Evolutionary conservation across 37 sponge, comb jelly and placozoan species (phyloP).

Genomic region (Agelas oroides): DNA sequence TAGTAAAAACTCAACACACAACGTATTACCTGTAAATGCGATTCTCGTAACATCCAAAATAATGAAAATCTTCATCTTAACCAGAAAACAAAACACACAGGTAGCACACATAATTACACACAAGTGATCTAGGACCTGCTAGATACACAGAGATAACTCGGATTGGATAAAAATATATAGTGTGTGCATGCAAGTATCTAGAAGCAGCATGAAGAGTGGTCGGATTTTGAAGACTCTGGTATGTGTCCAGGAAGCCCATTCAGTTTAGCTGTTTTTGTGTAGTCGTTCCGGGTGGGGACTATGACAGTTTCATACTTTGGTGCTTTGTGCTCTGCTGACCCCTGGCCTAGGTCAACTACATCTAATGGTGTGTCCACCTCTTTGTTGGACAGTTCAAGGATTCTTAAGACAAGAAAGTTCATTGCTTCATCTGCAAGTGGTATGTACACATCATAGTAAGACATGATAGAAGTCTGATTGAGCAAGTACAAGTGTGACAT

Average conservation of each 20-base stretch:
- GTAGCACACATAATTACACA: neutral
- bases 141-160: neutral
- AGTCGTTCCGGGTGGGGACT: neutral
- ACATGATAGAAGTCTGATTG: no score
- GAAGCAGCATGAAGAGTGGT: no score
- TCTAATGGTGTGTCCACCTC: neutral
- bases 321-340: neutral
- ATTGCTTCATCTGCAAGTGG: conserved; percentile 44
- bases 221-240: neutral
- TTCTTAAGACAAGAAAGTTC: conserved; percentile 23
- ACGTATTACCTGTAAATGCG: no score
- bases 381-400: conserved; percentile 23
- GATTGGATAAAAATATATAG: neutral
- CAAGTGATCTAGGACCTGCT: neutral
- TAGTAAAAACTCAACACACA: no score
- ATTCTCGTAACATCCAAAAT: no score
- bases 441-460: no score
- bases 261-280: neutral
- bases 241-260: neutral
- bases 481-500: no score
- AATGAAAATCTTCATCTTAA: no score
- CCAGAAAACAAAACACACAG: neutral
- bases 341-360: conserved; percentile 15
- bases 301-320: no score
- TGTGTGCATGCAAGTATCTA: no score